A percentile compares a stretch with the other conserved stretches of the same genome.
These are phyloP conservation scores for Pseudochirops cupreus DNA, from an alignment of 2,797 vertebrate species.

Conservation along the genomic window DNA sequence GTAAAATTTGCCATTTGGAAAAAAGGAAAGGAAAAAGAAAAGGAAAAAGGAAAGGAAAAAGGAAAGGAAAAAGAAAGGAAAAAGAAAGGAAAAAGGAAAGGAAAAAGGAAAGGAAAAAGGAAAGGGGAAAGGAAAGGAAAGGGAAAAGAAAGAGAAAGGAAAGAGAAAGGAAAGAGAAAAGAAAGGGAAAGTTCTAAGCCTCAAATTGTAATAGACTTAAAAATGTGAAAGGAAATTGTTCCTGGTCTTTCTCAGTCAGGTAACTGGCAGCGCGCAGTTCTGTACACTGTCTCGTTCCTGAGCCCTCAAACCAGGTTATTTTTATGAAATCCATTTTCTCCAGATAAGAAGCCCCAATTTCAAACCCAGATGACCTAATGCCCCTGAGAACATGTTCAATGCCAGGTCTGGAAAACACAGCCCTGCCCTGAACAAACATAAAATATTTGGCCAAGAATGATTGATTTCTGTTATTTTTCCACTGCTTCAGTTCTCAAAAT, in stretches of 20 bases:
- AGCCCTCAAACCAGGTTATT: slow-evolving; percentile 9
- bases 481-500: slow-evolving; percentile 48
- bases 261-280: neutral
- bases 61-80: neutral
- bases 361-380: neutral
- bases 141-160: neutral
- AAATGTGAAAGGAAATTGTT: slow-evolving; percentile 53
- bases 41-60: no score
- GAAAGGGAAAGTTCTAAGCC: slow-evolving; percentile 47
- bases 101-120: neutral
- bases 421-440: slow-evolving; percentile 43
- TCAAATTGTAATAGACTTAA: slow-evolving; percentile 1
- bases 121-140: accelerated
- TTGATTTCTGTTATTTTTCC: slow-evolving; percentile 22
- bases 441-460: slow-evolving; percentile 25
- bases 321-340: slow-evolving; percentile 44
- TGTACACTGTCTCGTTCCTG: neutral
- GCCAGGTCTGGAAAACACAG: slow-evolving; percentile 4
- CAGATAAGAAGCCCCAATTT: slow-evolving; percentile 41
- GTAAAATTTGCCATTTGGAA: slow-evolving; percentile 32
- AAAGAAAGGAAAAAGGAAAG: neutral
- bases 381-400: neutral
- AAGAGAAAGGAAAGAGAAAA: neutral
- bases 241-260: neutral
- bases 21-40: no score